phyloP scores from a whole-genome alignment of 2,797 vertebrate species.

The Glossophaga mutica region DNA sequence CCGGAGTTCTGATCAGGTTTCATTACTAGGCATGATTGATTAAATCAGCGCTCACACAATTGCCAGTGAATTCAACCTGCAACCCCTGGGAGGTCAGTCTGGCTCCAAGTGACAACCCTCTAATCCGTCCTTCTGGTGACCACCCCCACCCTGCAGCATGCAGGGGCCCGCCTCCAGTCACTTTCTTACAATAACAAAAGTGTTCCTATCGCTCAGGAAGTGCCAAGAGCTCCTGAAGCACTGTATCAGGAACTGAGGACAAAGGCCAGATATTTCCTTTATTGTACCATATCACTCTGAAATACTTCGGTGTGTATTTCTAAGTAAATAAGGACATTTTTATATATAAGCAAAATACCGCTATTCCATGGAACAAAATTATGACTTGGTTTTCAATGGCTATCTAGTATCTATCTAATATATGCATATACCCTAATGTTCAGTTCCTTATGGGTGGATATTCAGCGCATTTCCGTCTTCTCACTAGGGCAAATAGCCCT shows the following conservation, averaged over 20 bases:
- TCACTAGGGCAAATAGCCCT: not conserved
- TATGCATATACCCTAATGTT: not conserved
- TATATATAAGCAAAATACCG: not conserved
- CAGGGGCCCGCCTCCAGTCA: not conserved
- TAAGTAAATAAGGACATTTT: not conserved
- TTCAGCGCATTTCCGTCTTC: not conserved
- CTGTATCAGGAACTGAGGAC: too few relatives aligned
- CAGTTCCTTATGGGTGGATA: not conserved
- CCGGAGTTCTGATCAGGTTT: not conserved
- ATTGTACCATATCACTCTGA: not conserved
- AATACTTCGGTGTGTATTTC: not conserved
- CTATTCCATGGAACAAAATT: not conserved
- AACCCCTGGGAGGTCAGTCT: not conserved
- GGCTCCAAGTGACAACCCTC: not conserved
- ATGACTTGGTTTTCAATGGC: not conserved
- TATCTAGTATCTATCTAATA: not conserved
- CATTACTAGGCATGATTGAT: not conserved
- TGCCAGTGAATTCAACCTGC: not conserved
- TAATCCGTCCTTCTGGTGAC: not conserved
- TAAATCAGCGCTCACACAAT: not conserved
- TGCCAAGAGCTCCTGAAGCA: not conserved
- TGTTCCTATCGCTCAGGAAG: not conserved
- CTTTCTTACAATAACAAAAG: not conserved
- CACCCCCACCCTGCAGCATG: not conserved
- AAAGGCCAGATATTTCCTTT: not conserved